Evolutionary conservation across 1,140 invertebrate species (phyloP).

Genomic region (Panulirus ornatus): DNA sequence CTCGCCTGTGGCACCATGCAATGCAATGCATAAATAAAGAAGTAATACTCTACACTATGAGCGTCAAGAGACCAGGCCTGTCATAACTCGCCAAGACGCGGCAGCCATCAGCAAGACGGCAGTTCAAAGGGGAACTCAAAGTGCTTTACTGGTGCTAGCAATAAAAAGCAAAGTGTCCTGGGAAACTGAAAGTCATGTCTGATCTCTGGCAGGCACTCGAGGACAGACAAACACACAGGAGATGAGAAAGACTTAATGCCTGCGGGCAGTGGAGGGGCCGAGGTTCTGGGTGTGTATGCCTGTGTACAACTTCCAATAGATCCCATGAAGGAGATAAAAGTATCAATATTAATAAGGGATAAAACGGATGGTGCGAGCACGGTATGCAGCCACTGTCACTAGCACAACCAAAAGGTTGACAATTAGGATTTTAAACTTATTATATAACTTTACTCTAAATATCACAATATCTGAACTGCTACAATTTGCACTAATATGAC

Average conservation of each 20-base stretch:
- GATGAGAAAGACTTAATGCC: constrained; percentile 65
- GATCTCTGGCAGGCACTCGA: constrained; percentile 64
- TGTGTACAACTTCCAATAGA: constrained; percentile 69
- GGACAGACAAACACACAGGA: constrained; percentile 66
- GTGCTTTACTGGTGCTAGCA: constrained; percentile 69
- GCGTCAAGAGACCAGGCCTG: constrained; percentile 68
- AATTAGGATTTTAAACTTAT: not conserved
- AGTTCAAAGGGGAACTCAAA: constrained; percentile 63
- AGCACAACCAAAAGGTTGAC: not conserved
- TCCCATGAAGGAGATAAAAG: constrained; percentile 60
- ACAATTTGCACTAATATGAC: not conserved
- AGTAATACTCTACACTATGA: constrained; percentile 71
- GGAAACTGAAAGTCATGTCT: constrained; percentile 65
- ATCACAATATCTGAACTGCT: not conserved
- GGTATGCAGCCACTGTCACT: constrained; percentile 7
- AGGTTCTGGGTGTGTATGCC: constrained; percentile 59
- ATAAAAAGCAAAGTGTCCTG: constrained; percentile 69
- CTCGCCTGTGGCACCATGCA: constrained; percentile 67
- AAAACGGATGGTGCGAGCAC: constrained; percentile 33
- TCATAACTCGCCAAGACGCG: constrained; percentile 69
- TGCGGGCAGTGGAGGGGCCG: constrained; percentile 63
- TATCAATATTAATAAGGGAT: constrained; percentile 62
- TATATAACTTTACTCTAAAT: too few species aligned
- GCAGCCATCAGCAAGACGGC: constrained; percentile 63
- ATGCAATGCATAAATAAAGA: constrained; percentile 74